Base-by-base conservation (phyloP, 2,797 vertebrate species). In the Aratinga solstitialis region DNA sequence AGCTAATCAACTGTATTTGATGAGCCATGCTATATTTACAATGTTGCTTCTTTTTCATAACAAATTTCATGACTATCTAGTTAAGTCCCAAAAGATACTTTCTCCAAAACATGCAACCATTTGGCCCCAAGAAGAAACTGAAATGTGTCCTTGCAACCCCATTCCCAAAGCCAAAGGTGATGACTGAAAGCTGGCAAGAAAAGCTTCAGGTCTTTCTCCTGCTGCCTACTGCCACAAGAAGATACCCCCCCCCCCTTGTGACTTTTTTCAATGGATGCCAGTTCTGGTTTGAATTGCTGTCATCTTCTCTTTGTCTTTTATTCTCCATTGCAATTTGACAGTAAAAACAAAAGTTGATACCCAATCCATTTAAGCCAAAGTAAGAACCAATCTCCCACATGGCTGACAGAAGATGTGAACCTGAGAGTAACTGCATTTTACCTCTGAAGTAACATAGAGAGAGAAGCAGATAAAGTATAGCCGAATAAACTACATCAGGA, bases 391-490 rank as follows among this genome's bases (percentile, higher is more conserved):
- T 67, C 63, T 89, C 71, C 76, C 67, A 53, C 63, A 63, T 20
- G 61, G 63, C 67, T 92, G 90, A 89, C 51, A 77, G 71, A 88
- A 84, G 38, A 89, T 56, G 59, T 61, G 65, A 89, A 87, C 29
- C 68, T 89, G 67, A 84, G 17, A 90, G 77, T 12, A 78, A 54
- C 32, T 90, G 75, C 69, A 30, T 79, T 95, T 40, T 68, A 68
- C 53, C 8, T 72, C 84, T 72, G 50, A 94, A 94, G 86, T 42
- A 58, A 96, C 81, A 89, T 18, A 83, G 24, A 73, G 80, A 83
- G 61, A 96, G 72, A 24, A 87, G 72, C 79, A 91, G 87, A 96
- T 61, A 86, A 87, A 94, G 36, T 58, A 81, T n/a, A 85, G 78
- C 7, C 88, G 71, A 94, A 88, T 69, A 96, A 85, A 92, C 76